phyloP scores from a whole-genome alignment of 2,113 vertebrate genomes.

The Tragelaphus scriptus region DNA sequence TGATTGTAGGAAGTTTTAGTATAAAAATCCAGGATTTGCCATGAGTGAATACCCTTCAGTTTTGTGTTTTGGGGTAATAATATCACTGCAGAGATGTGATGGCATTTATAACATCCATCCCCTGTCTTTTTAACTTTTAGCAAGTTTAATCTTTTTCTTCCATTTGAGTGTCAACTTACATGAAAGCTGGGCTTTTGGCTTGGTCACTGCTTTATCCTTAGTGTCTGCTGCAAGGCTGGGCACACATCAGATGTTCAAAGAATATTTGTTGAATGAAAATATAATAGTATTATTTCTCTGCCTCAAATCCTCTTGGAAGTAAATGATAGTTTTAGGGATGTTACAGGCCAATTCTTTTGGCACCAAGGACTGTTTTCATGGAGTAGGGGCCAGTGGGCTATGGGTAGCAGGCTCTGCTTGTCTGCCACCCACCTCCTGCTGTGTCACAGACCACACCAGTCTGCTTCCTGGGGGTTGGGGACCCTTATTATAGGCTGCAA shows the following conservation, averaged over 20 bases:
- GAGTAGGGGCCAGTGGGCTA: neutral
- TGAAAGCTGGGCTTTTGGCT: neutral
- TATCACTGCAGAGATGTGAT: neutral
- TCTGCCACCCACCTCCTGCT: neutral
- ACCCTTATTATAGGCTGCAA: neutral
- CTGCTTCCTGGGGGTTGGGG: neutral
- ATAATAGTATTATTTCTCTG: neutral
- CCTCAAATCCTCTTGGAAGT: neutral
- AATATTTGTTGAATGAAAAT: constrained; percentile 7
- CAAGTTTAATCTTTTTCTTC: neutral
- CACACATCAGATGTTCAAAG: neutral
- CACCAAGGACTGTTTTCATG: neutral
- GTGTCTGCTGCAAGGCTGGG: neutral
- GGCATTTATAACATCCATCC: neutral
- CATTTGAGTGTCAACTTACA: neutral
- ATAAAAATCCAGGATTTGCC: neutral
- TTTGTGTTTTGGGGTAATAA: neutral
- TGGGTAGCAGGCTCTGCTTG: neutral
- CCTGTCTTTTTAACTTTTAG: neutral
- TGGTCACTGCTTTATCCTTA: neutral
- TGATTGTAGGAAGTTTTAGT: neutral
- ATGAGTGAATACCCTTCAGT: neutral
- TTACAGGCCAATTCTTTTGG: neutral
- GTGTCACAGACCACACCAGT: neutral
- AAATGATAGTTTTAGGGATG: neutral